A percentile compares a stretch with the other conserved stretches of the same genome.
Conservation (phyloP, 2,888 invertebrate species). For the Mesochorus sp. region DNA sequence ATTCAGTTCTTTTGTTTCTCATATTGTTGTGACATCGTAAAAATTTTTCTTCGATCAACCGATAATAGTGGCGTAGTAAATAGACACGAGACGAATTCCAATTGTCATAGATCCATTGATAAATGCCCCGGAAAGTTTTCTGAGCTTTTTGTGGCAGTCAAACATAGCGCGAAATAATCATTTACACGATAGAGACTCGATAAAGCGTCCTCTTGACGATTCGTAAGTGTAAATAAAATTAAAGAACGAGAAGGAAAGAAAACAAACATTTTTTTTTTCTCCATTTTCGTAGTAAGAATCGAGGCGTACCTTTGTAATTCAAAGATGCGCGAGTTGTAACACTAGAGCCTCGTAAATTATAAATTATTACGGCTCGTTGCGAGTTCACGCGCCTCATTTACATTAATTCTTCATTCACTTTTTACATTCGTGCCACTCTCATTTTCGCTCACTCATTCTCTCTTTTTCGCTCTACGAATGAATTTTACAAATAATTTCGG, state of each 20-base stretch:
- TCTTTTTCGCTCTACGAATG: neutral
- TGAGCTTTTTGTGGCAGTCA: neutral
- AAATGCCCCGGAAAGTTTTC: neutral
- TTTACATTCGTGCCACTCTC: neutral
- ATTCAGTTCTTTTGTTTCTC: slow-evolving; percentile 57
- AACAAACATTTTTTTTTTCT: neutral
- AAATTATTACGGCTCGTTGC: slow-evolving; percentile 47
- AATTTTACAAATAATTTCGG: slow-evolving; percentile 11
- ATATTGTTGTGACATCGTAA: slow-evolving; percentile 14
- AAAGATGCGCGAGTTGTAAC: too few relatives aligned
- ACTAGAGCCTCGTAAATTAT: slow-evolving; percentile 36
- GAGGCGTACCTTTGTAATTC: too few relatives aligned
- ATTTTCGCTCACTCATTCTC: neutral
- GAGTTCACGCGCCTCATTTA: slow-evolving; percentile 1
- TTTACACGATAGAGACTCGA: neutral
- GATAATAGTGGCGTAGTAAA: neutral
- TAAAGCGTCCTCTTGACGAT: slow-evolving; percentile 2
- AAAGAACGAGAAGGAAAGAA: too few relatives aligned
- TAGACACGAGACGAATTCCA: neutral
- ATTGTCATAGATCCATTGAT: slow-evolving; percentile 3
- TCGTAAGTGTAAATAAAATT: neutral
- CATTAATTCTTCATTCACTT: slow-evolving; percentile 8
- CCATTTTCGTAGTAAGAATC: neutral
- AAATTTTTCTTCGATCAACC: neutral
- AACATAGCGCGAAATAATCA: neutral